phyloP scores from a whole-genome alignment of 2,113 vertebrate genomes.

The Oryzias melastigma region DNA sequence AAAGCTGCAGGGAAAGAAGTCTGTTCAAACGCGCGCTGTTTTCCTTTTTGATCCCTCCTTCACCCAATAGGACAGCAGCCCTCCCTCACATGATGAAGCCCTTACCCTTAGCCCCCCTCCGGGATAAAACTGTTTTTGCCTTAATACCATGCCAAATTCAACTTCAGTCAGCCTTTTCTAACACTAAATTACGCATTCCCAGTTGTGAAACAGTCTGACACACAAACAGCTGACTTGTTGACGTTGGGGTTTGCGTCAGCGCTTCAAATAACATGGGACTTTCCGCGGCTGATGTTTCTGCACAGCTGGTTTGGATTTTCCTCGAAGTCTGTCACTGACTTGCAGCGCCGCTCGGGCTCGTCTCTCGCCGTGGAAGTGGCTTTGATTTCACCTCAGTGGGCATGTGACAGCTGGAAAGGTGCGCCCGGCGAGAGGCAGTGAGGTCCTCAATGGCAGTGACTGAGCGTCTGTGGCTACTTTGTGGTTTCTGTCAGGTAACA shows the following conservation, averaged over 20 bases:
- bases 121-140: neutral
- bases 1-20: constrained; percentile 35
- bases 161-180: no score
- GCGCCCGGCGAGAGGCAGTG: constrained; percentile 19
- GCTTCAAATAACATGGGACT: constrained; percentile 53
- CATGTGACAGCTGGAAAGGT: constrained; percentile 2
- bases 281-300: constrained; percentile 50
- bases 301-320: constrained; percentile 20
- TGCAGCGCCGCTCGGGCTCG: neutral
- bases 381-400: constrained; percentile 7
- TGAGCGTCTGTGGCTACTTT: constrained; percentile 51
- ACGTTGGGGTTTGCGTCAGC: constrained; percentile 24
- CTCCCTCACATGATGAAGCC: no score
- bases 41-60: no score
- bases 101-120: no score
- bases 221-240: constrained; percentile 2
- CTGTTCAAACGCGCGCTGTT: no score
- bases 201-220: neutral
- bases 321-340: neutral
- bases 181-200: no score
- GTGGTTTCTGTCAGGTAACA: constrained; percentile 63
- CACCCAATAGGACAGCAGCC: no score
- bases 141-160: constrained; percentile 58
- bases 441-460: constrained; percentile 50
- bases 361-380: constrained; percentile 7